These are phyloP conservation scores for Lathronympha strigana DNA, from an alignment of 2,888 invertebrate species.

Conservation along the genomic window DNA sequence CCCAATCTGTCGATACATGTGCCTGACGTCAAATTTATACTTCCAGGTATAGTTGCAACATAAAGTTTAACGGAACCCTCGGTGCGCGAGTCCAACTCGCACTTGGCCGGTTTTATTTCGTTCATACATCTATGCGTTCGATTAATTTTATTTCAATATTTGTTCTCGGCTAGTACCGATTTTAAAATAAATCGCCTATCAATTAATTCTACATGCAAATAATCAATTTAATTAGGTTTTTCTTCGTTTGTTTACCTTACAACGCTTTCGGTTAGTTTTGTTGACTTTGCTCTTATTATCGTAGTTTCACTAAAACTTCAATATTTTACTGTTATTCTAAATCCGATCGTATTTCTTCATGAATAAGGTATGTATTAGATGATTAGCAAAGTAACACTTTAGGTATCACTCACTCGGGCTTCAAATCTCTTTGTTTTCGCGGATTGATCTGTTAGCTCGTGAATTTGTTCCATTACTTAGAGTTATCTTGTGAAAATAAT, in stretches of 20 bases:
- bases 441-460: not conserved
- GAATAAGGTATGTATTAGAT: not conserved
- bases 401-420: not conserved
- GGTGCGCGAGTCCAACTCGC: too few species aligned
- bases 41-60: too few species aligned
- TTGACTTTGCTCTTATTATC: slow-evolving; percentile 10
- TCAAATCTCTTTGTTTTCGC: not conserved
- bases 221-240: slow-evolving; percentile 16
- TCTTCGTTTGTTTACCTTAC: slow-evolving; percentile 1
- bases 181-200: not conserved
- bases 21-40: too few species aligned
- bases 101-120: not conserved
- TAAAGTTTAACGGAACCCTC: too few species aligned
- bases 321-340: not conserved
- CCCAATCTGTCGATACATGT: too few species aligned
- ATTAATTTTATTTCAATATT: not conserved
- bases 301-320: not conserved
- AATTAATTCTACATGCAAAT: slow-evolving; percentile 11
- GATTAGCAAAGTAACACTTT: not conserved
- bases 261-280: slow-evolving; percentile 3
- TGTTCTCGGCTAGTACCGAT: not conserved
- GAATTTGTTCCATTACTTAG: slow-evolving; percentile 1
- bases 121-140: not conserved
- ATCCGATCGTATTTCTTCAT: not conserved
- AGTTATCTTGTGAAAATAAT: too few species aligned